Evolutionary conservation across 2,113 vertebrate genomes (phyloP), one percentile per base, ranked within the genome.

Genomic region (Peromyscus maniculatus): DNA sequence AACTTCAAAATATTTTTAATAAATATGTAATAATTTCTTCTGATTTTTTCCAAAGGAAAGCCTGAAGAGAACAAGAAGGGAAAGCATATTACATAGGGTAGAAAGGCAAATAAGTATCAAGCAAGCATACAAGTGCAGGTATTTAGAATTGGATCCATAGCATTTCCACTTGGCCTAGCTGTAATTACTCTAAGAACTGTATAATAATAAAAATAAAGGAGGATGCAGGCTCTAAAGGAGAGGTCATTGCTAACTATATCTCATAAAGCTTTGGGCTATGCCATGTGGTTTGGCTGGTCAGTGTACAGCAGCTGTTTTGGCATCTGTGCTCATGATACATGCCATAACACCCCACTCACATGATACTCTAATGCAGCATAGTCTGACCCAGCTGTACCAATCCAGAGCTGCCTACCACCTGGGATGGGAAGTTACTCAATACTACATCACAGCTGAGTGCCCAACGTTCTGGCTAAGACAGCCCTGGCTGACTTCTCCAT

Each of bases 371-470:
- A 69, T 13, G 72, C 55, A 87, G 3, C 31, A 16, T 52, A 55
- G 82, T 87, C 36, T 57, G 21, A 46, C 26, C 46, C 87, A 93
- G 79, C 92, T 94, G 92, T 75, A 84, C 87, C 93, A 89, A 88
- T 55, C 55, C 78, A 79, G 67, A 83, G 46, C 43, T 57, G 22
- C n/a, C 79, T 82, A 72, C 93, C 90, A 80, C 49, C 87, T 90
- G 74, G 62, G 8, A 39, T 36, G 21, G 36, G 13, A 95, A 95
- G 75, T 88, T 69, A 97, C 79, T 89, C 43, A 39, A 7, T 10
- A 7, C 15, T 4, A 7, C 33, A 87, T 92, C 55, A 24, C 11
- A 0, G 43, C 75, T 39, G 28, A n/a, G 12, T 8, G 26, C 31
- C 67, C 22, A 3, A 55, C 43, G 11, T 59, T 57, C 75, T 83